Percentiles rank a stretch among this genome's conserved stretches.
These are phyloP conservation scores for Antheraea pernyi DNA, from an alignment of 1,140 invertebrate species.

Conservation along the genomic window DNA sequence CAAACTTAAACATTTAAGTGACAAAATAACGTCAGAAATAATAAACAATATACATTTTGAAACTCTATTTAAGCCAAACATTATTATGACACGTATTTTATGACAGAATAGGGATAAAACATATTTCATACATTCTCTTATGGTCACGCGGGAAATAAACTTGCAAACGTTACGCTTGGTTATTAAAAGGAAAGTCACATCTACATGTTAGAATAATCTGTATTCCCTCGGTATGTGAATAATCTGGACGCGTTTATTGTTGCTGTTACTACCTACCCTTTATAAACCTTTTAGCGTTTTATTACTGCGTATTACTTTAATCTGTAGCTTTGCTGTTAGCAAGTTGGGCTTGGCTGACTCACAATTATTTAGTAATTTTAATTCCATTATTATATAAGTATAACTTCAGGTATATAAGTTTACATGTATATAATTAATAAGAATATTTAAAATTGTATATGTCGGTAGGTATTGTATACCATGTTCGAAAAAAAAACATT, in stretches of 20 bases:
- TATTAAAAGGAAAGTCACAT: constrained; percentile 1
- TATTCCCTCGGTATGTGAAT: constrained; percentile 23
- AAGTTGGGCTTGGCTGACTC: constrained; percentile 6
- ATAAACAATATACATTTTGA: neutral
- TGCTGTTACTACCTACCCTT: constrained; percentile 22
- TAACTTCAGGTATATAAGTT: too few relatives aligned
- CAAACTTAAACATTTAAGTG: neutral
- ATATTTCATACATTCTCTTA: constrained; percentile 3
- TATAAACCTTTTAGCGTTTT: constrained; percentile 26
- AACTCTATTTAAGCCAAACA: neutral
- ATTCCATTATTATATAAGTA: too few relatives aligned
- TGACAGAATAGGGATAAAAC: neutral
- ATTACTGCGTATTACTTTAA: constrained; percentile 26
- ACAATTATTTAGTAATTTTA: constrained; percentile 13
- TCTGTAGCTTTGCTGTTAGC: constrained; percentile 23
- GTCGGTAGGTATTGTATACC: too few relatives aligned
- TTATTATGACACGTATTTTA: neutral
- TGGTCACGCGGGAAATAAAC: neutral
- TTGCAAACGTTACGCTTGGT: neutral
- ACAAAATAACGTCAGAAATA: neutral
- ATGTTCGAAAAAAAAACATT: too few relatives aligned
- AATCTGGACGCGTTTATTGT: constrained; percentile 41
- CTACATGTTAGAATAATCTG: constrained; percentile 9
- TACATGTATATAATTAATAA: too few relatives aligned
- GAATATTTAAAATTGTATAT: too few relatives aligned